These are phyloP conservation scores for Drosophila athabasca DNA, from an alignment of 1,140 invertebrate genomes.

Conservation along the genomic window DNA sequence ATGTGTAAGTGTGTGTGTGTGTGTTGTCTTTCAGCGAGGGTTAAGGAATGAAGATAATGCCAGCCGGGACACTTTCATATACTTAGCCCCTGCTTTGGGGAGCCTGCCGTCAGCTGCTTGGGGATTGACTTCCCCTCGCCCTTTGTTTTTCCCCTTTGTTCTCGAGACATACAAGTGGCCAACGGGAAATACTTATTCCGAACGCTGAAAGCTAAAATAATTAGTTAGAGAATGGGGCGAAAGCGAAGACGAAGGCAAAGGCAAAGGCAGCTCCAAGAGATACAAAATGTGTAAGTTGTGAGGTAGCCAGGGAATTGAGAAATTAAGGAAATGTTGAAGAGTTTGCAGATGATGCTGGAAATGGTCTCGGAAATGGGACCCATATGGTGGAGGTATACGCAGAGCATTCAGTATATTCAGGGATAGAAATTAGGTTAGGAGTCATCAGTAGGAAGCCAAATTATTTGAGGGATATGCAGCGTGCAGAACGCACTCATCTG, in stretches of 20 bases:
- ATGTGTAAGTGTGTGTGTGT: background rate
- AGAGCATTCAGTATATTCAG: too few species aligned
- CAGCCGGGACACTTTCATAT: constrained; percentile 49
- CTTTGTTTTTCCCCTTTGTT: constrained; percentile 12
- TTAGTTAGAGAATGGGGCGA: constrained; percentile 40
- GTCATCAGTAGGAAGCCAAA: too few species aligned
- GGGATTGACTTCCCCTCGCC: constrained; percentile 17
- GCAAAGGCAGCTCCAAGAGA: constrained; percentile 22
- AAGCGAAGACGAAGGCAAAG: constrained; percentile 22
- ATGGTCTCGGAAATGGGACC: too few species aligned
- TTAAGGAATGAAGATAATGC: constrained; percentile 44
- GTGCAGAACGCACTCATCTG: constrained; percentile 11
- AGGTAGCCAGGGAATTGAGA: background rate
- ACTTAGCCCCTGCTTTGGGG: constrained; percentile 30
- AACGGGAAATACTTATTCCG: constrained; percentile 21
- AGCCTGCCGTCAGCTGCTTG: constrained; percentile 24
- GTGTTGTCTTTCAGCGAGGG: constrained; percentile 11
- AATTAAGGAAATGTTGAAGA: constrained; percentile 4
- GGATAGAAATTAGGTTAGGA: too few species aligned
- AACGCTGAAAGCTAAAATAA: constrained; percentile 43
- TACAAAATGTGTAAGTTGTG: constrained; percentile 7
- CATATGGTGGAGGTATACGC: too few species aligned
- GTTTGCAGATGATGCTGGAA: too few species aligned
- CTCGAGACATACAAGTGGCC: constrained; percentile 42
- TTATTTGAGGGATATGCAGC: too few species aligned